A percentile compares a stretch with the other conserved stretches of the same genome.
phyloP scores from a whole-genome alignment of 2,888 invertebrate species.

The Dermolepida albohirtum region DNA sequence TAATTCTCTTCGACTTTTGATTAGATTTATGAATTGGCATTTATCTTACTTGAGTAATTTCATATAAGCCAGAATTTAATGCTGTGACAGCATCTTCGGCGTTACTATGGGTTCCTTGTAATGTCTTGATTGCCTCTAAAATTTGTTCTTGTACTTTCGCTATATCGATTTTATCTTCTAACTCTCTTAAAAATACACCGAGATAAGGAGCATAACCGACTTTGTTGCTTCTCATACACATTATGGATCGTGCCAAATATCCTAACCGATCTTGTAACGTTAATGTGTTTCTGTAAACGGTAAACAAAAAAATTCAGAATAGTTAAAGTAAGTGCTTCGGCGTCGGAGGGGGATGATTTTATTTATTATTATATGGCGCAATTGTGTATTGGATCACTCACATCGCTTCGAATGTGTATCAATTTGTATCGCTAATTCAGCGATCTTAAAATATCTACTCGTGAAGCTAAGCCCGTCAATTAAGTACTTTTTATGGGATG shows the following conservation, averaged over 20 bases:
- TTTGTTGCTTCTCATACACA: conserved; percentile 92
- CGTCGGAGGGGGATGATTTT: no score
- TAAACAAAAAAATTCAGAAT: no score
- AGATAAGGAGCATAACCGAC: conserved; percentile 78
- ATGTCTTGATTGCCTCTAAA: conserved; percentile 73
- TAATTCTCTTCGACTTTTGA: background rate
- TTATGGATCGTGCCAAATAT: conserved; percentile 92
- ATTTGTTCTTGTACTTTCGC: conserved; percentile 84
- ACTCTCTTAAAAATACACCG: conserved; percentile 85
- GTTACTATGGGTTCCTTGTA: conserved; percentile 60
- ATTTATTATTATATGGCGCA: no score
- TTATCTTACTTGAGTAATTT: conserved; percentile 82
- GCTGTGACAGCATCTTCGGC: conserved; percentile 72
- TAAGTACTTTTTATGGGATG: no score
- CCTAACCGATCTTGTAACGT: conserved; percentile 85
- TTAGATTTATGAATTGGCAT: background rate
- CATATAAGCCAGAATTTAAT: conserved; percentile 84
- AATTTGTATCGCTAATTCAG: no score
- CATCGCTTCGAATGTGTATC: no score
- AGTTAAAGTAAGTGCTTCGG: no score
- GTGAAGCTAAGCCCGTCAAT: no score
- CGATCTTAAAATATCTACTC: no score
- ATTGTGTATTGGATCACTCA: no score
- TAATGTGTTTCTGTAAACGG: conserved; percentile 74
- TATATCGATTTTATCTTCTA: conserved; percentile 95